Base-by-base conservation (phyloP, 2,113 vertebrate genomes). In the Crotalus viridis region DNA sequence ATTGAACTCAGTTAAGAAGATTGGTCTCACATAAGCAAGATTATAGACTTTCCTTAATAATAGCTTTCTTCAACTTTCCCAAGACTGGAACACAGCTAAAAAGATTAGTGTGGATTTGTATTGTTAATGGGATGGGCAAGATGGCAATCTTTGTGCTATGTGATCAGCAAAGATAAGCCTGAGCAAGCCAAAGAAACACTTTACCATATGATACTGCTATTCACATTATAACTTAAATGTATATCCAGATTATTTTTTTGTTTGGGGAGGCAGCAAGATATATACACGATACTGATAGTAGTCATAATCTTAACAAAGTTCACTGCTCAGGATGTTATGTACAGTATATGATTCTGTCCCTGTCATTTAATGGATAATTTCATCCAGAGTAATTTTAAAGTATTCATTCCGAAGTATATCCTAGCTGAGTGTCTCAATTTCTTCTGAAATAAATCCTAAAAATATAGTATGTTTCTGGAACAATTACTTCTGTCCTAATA, bases 391-490 rank as follows among this genome's bases (percentile, higher is more conserved):
- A 89, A 59, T 39, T 43, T 56, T 46, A 24, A 56, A 22, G 39
- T 46, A 39, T 59, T 56, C 5, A 89, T 57, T 89, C 33, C 28
- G 13, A 54, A 28, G 12, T 87, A 54, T 15, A 52, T 87, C 15
- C 26, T 3, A 54, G 13, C 8, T 54, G 24, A 87, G 26, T 28
- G 46, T 51, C 12, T 52, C 13, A 48, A 52, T 51, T 33, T 54
- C 2, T 28, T 87, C 51, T 43, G 13, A 87, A 43, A 52, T 28
- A 54, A 87, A 52, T 54, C 6, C 15, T 87, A 87, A 12, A 33
- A 92, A 59, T 93, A 56, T n/a, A 95, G 90, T 10, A 90, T 81
- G 61, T n/a, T 94, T 94, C 92, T 86, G 92, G 85, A n/a, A 88
- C 24, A 89, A 56, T 91, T 10, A 93, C 93, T 33, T 86, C 24